Evolutionary conservation across 1,140 invertebrate genomes (phyloP), one percentile per base, ranked within the genome.

Genomic region (Temnothorax nylanderi): DNA sequence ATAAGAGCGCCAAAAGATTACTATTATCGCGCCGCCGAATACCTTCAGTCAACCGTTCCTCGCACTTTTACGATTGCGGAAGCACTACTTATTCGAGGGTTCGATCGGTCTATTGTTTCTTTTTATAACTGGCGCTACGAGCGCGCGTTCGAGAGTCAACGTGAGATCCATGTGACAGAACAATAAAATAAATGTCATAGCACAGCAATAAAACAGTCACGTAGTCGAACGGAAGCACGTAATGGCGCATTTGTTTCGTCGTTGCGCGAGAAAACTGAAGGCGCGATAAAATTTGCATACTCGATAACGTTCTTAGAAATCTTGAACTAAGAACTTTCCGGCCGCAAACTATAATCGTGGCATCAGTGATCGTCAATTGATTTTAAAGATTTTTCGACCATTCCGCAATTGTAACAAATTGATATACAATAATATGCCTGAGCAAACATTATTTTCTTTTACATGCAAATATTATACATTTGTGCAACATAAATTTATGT

Each of bases 171-270:
- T 74, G 87, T 64, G 76, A 56, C 64, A 34, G 84, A 32, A 81
- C 87, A 75, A 89, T 89, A 86, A 88, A 89, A 88, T 69, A 75
- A 87, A 87, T 82, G 85, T 80, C 88, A 67, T 64, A 69, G 88
- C 87, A n/a, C 69, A 44, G 69, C 84, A 62, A 82, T 87, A 89
- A 89, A 89, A 72, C 56, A 64, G 88, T 72, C 87, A 77, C 87
- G 76, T 87, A 81, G 44, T 13, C 54, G 16, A 81, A 75, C 75
- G 75, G 87, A 71, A 87, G 60, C 88, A 74, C 71, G 62, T 89
- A 89, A 89, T 58, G 65, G 69, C 13, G 69, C 69, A 89, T 91
- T 90, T 87, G 78, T 84, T 86, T 84, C 87, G 74, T n/a, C 41
- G 37, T n/a, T 69, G 34, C 47, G n/a, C 56, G 6, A 41, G 65